phyloP scores from a whole-genome alignment of 2,888 invertebrate genomes.

The Amphipoea oculea region DNA sequence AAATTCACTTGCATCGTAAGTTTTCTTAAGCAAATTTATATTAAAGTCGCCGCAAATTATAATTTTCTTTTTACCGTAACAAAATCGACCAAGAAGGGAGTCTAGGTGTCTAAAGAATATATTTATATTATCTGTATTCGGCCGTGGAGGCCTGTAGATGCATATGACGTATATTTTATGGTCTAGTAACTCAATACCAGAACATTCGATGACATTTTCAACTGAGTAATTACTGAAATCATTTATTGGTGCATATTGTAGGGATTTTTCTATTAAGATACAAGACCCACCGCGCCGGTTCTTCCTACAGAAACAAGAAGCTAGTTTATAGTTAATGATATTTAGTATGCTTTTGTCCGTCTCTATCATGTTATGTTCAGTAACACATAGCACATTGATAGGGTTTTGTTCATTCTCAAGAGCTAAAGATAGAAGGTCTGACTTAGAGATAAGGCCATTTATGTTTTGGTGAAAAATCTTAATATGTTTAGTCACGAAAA shows the following conservation, averaged over 20 bases:
- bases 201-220: background rate
- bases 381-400: too few relatives aligned
- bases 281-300: constrained; percentile 8
- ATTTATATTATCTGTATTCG: background rate
- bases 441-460: background rate
- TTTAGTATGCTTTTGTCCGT: constrained; percentile 5
- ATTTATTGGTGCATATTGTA: background rate
- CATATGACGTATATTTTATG: background rate
- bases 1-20: constrained; percentile 3
- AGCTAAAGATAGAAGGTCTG: background rate
- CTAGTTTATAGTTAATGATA: constrained; percentile 6
- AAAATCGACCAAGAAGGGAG: background rate
- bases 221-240: background rate
- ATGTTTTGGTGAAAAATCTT: background rate
- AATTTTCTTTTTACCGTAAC: background rate
- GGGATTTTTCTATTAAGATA: background rate
- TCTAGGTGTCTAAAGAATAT: background rate
- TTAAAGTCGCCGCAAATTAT: constrained; percentile 1
- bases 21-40: background rate
- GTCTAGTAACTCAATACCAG: background rate
- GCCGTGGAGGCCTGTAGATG: constrained; percentile 1
- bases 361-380: constrained; percentile 21
- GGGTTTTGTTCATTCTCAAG: too few relatives aligned
- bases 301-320: background rate
- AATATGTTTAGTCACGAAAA: background rate